Percentiles rank a stretch among this genome's conserved stretches.
phyloP scores from a whole-genome alignment of 2,113 vertebrate genomes.

The Odobenus rosmarus region DNA sequence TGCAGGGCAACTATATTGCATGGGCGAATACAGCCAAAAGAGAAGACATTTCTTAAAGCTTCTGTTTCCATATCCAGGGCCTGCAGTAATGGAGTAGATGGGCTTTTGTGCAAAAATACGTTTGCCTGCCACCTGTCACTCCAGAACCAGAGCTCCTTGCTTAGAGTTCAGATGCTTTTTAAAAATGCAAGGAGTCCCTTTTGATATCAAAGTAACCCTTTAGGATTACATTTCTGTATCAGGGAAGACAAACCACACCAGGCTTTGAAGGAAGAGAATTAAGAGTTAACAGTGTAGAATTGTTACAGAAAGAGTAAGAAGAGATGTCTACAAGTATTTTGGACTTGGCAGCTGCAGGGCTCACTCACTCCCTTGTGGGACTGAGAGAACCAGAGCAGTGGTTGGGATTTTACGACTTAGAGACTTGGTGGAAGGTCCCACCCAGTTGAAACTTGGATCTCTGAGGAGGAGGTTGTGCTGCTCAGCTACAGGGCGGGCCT shows the following conservation, averaged over 20 bases:
- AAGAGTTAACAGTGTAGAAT: background rate
- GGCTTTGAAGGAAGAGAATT: background rate
- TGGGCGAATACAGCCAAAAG: background rate
- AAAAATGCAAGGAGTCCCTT: background rate
- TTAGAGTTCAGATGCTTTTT: background rate
- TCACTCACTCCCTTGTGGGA: background rate
- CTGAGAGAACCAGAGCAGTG: background rate
- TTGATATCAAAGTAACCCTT: background rate
- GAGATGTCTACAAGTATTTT: background rate
- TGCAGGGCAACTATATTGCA: too few species aligned
- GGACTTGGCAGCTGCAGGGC: background rate
- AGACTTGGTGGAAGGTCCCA: background rate
- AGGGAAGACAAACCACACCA: background rate
- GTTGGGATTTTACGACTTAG: background rate
- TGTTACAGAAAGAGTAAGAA: background rate
- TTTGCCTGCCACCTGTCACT: background rate
- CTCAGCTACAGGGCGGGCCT: background rate
- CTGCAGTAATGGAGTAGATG: too few species aligned
- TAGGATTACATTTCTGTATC: background rate
- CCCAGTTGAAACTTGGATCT: background rate
- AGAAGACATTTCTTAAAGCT: background rate
- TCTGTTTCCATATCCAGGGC: background rate
- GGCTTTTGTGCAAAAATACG: background rate
- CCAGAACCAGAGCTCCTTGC: background rate
- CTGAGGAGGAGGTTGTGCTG: background rate